Evolutionary conservation across 1,140 invertebrate species (phyloP).

Genomic region (Drosophila subpulchrella): DNA sequence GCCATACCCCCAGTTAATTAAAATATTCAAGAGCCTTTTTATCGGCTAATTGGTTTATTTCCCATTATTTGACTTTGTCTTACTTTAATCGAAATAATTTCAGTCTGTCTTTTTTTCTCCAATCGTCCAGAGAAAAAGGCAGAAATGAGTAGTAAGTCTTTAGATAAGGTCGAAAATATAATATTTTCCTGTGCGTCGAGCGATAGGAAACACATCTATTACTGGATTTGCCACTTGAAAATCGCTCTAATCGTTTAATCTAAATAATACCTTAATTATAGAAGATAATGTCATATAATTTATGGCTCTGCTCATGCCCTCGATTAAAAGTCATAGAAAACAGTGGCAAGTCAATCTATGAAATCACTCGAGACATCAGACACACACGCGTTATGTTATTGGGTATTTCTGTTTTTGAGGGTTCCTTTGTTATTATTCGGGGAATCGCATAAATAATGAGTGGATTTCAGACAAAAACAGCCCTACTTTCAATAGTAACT

Average conservation of each 20-base stretch:
- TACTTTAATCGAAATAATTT: constrained; percentile 30
- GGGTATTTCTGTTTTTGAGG: not conserved
- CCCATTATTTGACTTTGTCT: constrained; percentile 41
- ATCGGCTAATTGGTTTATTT: constrained; percentile 35
- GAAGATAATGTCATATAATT: constrained; percentile 46
- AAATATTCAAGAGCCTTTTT: constrained; percentile 44
- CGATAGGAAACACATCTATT: constrained; percentile 42
- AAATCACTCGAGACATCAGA: constrained; percentile 17
- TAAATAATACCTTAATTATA: constrained; percentile 39
- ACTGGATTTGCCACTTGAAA: constrained; percentile 39
- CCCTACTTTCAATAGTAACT: too few relatives aligned
- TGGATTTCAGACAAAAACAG: too few relatives aligned
- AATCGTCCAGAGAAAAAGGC: not conserved
- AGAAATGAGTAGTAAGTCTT: not conserved
- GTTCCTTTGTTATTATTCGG: not conserved
- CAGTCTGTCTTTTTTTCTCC: constrained; percentile 3
- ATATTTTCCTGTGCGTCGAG: constrained; percentile 12
- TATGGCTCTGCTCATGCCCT: constrained; percentile 16
- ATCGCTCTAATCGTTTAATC: constrained; percentile 26
- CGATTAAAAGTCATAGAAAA: constrained; percentile 31
- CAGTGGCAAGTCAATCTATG: constrained; percentile 6
- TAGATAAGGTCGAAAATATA: constrained; percentile 26
- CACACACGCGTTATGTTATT: not conserved
- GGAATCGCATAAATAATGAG: not conserved
- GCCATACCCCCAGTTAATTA: constrained; percentile 26